Base-by-base conservation (phyloP, 1,140 invertebrate species). In the Meteorus sp. region DNA sequence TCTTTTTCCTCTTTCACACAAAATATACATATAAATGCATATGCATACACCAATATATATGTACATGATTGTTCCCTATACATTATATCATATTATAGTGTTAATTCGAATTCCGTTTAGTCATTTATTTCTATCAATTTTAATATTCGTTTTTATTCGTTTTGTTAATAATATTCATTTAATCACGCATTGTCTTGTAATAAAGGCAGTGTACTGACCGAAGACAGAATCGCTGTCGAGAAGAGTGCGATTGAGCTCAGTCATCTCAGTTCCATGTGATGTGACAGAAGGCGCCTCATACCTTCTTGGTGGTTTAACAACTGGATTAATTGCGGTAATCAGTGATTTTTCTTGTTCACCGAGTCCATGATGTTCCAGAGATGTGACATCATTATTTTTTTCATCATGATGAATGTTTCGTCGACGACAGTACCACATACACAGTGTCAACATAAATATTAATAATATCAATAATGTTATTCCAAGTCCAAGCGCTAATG, bases 251-350 rank as follows among this genome's bases (percentile, higher is more conserved):
- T 91, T 91, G 20, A 89, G 81, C 72, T 91, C 89, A 15, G 88
- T 89, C 72, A 89, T 86, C 75, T 92, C 89, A 0, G 89, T 90
- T 4, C 84, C 86, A 33, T 85, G 83, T 50, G 84, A 85, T 33
- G 84, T 86, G 11, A 88, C 83, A 0, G 86, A 86, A 1, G 87
- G 84, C 19, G 87, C 83, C 31, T 85, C 85, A 55, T 88, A 86
- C n/a, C 88, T 78, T 15, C 89, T 77, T 0, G 89, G 88, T 1
- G 89, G 88, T 65, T 92, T 92, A 29, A 88, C 85, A 0, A 91
- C 87, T 0, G 91, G 90, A 78, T 92, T 92, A 13, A 92, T 88
- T 13, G 89, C 87, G 1, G 89, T 89, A 47, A 92, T 86, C 1
- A 92, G 76, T 59, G 88, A 89, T 71, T 92, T 93, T 64, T 91